A percentile compares a stretch with the other conserved stretches of the same genome.
phyloP scores from a whole-genome alignment of 2,888 invertebrate genomes.

The Drosophila eohydei region DNA sequence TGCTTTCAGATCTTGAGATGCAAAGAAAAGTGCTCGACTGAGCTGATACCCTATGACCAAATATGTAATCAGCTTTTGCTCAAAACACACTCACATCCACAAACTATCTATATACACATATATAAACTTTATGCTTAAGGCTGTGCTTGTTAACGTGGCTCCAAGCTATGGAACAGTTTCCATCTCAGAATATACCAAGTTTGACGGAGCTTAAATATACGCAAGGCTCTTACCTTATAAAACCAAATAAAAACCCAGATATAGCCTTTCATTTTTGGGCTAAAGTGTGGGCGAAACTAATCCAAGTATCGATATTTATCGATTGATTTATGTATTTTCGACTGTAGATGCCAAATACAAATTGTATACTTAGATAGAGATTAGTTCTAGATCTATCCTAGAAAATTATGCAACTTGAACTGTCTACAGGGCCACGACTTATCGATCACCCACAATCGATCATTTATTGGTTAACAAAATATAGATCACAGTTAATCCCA shows the following conservation, averaged over 20 bases:
- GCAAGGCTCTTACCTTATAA: neutral
- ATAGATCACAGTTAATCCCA: neutral
- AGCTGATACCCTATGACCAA: neutral
- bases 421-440: neutral
- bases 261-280: neutral
- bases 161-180: neutral
- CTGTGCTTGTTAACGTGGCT: conserved; percentile 1
- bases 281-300: neutral
- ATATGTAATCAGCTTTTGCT: neutral
- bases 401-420: too few species aligned
- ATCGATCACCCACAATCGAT: neutral
- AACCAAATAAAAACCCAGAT: neutral
- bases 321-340: neutral
- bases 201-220: conserved; percentile 5
- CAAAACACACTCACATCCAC: neutral
- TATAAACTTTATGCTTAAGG: conserved; percentile 6
- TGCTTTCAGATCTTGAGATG: neutral
- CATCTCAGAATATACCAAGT: neutral
- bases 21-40: neutral
- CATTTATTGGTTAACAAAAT: too few species aligned
- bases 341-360: too few species aligned
- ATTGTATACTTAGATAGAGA: neutral
- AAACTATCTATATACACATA: neutral
- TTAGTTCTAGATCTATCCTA: neutral
- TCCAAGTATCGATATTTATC: neutral